These are phyloP conservation scores for Chirona hameri DNA, from an alignment of 2,888 invertebrate genomes.

Conservation along the genomic window DNA sequence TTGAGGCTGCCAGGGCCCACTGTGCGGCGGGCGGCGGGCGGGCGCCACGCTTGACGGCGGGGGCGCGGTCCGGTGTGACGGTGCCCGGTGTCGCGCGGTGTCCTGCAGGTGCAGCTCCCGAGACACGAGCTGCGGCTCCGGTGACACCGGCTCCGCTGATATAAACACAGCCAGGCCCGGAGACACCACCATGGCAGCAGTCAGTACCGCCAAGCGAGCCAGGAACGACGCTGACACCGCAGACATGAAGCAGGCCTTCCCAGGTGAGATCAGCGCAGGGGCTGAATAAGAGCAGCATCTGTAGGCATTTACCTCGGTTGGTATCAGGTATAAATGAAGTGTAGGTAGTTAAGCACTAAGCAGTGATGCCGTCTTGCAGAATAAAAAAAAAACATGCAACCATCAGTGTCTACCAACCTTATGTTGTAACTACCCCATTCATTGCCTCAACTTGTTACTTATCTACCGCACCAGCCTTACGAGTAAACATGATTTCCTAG, in stretches of 20 bases:
- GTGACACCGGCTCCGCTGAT: background rate
- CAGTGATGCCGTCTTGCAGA: background rate
- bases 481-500: too few relatives aligned
- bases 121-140: too few relatives aligned
- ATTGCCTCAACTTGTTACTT: background rate
- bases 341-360: background rate
- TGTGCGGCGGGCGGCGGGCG: too few relatives aligned
- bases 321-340: background rate
- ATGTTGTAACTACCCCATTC: background rate
- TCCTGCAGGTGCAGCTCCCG: too few relatives aligned
- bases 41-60: too few relatives aligned
- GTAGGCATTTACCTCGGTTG: background rate
- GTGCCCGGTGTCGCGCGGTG: too few relatives aligned
- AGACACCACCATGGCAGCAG: background rate
- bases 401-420: too few relatives aligned
- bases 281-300: background rate
- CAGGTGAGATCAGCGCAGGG: background rate
- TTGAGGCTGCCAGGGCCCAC: too few relatives aligned
- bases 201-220: background rate
- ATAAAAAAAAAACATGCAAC: too few relatives aligned
- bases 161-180: background rate
- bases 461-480: too few relatives aligned
- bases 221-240: background rate
- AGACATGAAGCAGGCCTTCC: constrained; percentile 6
- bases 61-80: too few relatives aligned